Percentiles rank a stretch among this genome's conserved stretches.
phyloP scores from a whole-genome alignment of 2,797 vertebrate species.

The Sebastes baramenuke region DNA sequence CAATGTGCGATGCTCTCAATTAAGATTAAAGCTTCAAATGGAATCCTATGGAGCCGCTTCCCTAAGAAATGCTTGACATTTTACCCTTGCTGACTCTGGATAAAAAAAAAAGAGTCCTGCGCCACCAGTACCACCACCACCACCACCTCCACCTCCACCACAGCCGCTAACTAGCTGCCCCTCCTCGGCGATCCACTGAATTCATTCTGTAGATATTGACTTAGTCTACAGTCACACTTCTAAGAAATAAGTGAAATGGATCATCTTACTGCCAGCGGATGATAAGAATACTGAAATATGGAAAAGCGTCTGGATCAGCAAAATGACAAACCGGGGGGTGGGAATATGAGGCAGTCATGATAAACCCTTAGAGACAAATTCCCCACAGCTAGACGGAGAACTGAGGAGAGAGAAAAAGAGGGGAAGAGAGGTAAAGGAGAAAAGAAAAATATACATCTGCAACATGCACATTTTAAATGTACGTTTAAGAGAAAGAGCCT shows the following conservation, averaged over 20 bases:
- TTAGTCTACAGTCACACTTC: conserved; percentile 78
- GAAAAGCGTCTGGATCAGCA: conserved; percentile 81
- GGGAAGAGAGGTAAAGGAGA: conserved; percentile 20
- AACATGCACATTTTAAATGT: conserved; percentile 35
- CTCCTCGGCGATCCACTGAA: conserved; percentile 59
- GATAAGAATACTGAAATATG: conserved; percentile 84
- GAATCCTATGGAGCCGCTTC: conserved; percentile 80
- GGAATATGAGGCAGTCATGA: conserved; percentile 71
- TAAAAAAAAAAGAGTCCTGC: conserved; percentile 64
- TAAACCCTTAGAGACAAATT: conserved; percentile 79
- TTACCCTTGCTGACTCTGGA: conserved; percentile 83
- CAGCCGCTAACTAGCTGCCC: conserved; percentile 69
- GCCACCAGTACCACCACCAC: conserved; percentile 59
- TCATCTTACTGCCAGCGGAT: conserved; percentile 79
- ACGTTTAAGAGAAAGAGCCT: conserved; percentile 46
- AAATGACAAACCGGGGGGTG: conserved; percentile 72
- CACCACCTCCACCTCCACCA: conserved; percentile 51
- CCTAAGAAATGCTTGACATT: conserved; percentile 83
- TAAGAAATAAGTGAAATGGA: conserved; percentile 82
- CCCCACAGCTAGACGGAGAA: conserved; percentile 64
- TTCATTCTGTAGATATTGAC: conserved; percentile 77
- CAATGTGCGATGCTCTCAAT: conserved; percentile 84
- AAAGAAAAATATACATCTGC: conserved; percentile 50
- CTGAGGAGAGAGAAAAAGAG: conserved; percentile 44
- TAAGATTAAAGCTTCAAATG: conserved; percentile 84